These are phyloP conservation scores for Montipora foliosa DNA, from an alignment of 64 coral and sea anemone genomes.

Conservation along the genomic window DNA sequence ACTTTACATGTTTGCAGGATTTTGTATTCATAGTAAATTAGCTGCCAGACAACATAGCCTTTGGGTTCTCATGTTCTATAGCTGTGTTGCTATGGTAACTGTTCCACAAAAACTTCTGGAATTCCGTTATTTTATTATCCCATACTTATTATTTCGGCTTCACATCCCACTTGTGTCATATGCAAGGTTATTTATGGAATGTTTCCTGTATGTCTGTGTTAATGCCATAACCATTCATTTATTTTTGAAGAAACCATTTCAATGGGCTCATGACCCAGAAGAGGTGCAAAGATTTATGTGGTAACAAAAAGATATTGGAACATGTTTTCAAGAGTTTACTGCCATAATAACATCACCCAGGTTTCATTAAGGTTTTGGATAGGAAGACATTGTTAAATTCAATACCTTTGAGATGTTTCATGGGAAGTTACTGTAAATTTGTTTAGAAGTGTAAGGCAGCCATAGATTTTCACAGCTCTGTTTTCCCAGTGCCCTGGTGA, in stretches of 20 bases:
- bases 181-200: conserved; percentile 66
- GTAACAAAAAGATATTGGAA: not conserved
- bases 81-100: conserved; percentile 70
- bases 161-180: conserved; percentile 74
- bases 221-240: conserved; percentile 73
- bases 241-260: conserved; percentile 87
- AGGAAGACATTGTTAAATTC: too few species aligned
- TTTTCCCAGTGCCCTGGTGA: too few species aligned
- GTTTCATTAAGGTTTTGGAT: too few species aligned
- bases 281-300: conserved; percentile 89
- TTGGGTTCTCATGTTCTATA: conserved; percentile 76
- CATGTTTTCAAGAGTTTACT: not conserved
- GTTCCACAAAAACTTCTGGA: conserved; percentile 88
- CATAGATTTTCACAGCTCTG: too few species aligned
- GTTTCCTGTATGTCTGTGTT: conserved; percentile 48
- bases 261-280: conserved; percentile 70
- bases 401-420: too few species aligned
- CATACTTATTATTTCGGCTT: conserved; percentile 85
- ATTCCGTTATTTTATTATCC: conserved; percentile 92
- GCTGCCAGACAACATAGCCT: conserved; percentile 56
- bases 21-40: conserved; percentile 60
- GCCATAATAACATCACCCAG: too few species aligned
- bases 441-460: too few species aligned
- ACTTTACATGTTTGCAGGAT: conserved; percentile 66
- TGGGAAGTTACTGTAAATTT: too few species aligned